Conservation (phyloP, 64 coral and sea anemone genomes). For the Montipora foliosa region DNA sequence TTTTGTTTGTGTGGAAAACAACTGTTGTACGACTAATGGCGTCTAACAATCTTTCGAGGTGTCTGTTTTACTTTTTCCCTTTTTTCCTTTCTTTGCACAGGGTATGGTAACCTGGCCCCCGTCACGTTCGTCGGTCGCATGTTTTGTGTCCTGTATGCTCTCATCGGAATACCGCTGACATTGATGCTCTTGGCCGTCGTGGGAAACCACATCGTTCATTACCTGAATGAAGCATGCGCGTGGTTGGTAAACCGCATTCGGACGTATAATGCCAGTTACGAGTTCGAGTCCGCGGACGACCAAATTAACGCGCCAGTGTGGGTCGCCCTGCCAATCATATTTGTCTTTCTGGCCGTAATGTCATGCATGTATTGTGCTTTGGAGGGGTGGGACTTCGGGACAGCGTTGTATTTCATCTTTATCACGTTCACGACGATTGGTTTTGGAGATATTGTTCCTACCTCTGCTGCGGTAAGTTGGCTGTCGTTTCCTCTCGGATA, state of each 20-base stretch:
- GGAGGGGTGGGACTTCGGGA: conserved; percentile 91
- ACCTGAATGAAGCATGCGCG: conserved; percentile 81
- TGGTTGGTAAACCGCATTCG: conserved; percentile 77
- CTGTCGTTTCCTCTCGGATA: too few relatives aligned
- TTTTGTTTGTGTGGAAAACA: too few relatives aligned
- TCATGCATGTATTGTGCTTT: conserved; percentile 80
- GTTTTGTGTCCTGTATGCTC: conserved; percentile 84
- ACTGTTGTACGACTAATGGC: too few relatives aligned
- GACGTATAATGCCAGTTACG: conserved; percentile 49
- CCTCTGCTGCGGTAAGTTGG: conserved; percentile 79
- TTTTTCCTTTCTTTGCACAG: neutral
- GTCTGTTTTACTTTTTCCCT: neutral
- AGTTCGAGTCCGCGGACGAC: conserved; percentile 68
- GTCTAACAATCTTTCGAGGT: too few relatives aligned
- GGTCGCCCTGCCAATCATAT: conserved; percentile 83
- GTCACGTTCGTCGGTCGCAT: conserved; percentile 69
- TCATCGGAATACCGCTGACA: conserved; percentile 95
- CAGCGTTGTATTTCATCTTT: conserved; percentile 88
- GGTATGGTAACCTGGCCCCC: conserved; percentile 88
- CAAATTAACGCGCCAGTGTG: conserved; percentile 79
- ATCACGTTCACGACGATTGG: conserved; percentile 94
- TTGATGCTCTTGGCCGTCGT: conserved; percentile 88
- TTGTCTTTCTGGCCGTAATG: conserved; percentile 84
- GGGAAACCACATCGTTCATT: conserved; percentile 84
- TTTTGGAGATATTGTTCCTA: conserved; percentile 88